A percentile compares a stretch with the other conserved stretches of the same genome.
phyloP scores from a whole-genome alignment of 2,797 vertebrate genomes.

The Muscicapa comitata region DNA sequence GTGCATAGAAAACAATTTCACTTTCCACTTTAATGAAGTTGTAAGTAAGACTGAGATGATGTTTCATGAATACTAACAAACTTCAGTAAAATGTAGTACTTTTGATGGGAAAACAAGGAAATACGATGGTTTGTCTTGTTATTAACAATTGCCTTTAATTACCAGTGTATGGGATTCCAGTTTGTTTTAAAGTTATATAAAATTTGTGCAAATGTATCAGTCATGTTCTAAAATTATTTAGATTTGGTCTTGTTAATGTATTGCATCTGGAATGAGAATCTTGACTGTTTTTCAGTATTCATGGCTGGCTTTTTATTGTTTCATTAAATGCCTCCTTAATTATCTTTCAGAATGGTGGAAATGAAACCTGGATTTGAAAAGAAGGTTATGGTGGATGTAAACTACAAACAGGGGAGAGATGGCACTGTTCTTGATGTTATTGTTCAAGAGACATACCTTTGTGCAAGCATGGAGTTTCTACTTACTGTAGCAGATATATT shows the following conservation, averaged over 20 bases:
- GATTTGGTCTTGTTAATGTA: neutral
- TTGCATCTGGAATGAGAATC: neutral
- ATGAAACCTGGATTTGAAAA: slow-evolving; percentile 87
- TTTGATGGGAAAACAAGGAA: neutral
- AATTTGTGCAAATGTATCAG: neutral
- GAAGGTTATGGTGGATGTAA: slow-evolving; percentile 92
- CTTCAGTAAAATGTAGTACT: neutral
- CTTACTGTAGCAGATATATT: slow-evolving; percentile 91
- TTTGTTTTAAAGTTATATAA: neutral
- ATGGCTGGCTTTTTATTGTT: neutral
- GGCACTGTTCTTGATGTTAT: slow-evolving; percentile 80
- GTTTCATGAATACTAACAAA: neutral
- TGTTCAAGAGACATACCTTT: slow-evolving; percentile 92
- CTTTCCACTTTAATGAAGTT: neutral
- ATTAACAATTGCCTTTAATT: neutral
- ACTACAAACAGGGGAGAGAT: slow-evolving; percentile 85
- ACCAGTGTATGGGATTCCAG: neutral
- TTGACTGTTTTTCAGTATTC: neutral
- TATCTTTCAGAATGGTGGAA: slow-evolving; percentile 89
- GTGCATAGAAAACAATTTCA: neutral
- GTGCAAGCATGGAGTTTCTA: slow-evolving; percentile 97
- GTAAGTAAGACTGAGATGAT: neutral
- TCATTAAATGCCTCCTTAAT: neutral
- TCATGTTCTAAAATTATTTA: neutral
- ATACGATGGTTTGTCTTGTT: neutral